A percentile compares a stretch with the other conserved stretches of the same genome.
Evolutionary conservation across 2,113 vertebrate genomes (phyloP).

Genomic region (Tachysurus fulvidraco): DNA sequence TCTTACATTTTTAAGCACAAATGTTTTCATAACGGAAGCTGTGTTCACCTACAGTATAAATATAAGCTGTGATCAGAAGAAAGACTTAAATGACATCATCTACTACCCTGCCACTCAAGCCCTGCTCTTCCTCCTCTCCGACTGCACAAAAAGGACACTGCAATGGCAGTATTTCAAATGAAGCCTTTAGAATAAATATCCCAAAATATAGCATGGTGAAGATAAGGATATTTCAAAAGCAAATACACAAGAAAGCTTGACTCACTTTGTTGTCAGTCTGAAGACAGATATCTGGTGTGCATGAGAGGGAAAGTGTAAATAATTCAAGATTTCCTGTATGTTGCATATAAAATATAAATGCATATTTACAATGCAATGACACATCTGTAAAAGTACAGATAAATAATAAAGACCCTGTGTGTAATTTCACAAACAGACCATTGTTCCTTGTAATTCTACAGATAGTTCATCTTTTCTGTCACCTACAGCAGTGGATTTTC

Average conservation of each 20-base stretch:
- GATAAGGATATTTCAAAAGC: constrained; percentile 45
- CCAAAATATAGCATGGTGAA: neutral
- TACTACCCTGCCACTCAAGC: neutral
- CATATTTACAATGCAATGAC: constrained; percentile 66
- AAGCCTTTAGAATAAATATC: neutral
- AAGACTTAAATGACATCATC: neutral
- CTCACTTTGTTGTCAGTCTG: neutral
- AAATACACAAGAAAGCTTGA: neutral
- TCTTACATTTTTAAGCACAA: neutral
- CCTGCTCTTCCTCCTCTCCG: neutral
- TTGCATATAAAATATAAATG: constrained; percentile 68
- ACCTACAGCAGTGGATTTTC: neutral
- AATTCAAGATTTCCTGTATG: constrained; percentile 63
- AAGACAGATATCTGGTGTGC: constrained; percentile 12
- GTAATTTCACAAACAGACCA: constrained; percentile 40
- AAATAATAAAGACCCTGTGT: constrained; percentile 65
- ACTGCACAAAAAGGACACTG: neutral
- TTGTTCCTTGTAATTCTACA: constrained; percentile 2
- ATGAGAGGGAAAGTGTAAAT: constrained; percentile 62
- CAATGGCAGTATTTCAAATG: neutral
- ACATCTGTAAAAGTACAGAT: constrained; percentile 61
- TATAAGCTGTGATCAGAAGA: neutral
- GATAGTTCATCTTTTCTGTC: neutral
- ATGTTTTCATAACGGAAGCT: neutral
- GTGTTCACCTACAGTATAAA: neutral